phyloP scores from a whole-genome alignment of 2,888 invertebrate species.

The Amblyjoppa proteus region DNA sequence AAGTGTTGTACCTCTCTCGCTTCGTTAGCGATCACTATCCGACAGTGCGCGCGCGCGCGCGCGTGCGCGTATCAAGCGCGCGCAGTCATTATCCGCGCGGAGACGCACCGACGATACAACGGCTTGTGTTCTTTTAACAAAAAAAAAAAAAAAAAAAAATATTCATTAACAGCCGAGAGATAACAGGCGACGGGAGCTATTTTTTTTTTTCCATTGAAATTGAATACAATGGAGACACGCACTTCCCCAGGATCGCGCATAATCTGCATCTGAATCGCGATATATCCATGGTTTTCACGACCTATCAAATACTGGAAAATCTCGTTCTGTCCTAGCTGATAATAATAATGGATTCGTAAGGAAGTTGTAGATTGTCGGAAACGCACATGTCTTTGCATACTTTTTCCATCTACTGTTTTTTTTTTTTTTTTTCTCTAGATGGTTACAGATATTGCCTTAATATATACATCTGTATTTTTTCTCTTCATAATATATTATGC shows the following conservation, averaged over 20 bases:
- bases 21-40: conserved; percentile 36
- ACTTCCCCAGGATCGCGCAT: conserved; percentile 2
- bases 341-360: neutral
- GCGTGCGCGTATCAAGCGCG: conserved; percentile 1
- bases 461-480: neutral
- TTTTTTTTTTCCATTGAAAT: conserved; percentile 1
- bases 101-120: neutral
- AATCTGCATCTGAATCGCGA: neutral
- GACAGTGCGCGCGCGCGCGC: conserved; percentile 25
- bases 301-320: neutral
- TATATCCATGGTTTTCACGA: neutral
- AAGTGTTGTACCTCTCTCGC: conserved; percentile 17
- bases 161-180: neutral
- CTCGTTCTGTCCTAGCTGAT: neutral
- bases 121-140: neutral
- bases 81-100: conserved; percentile 2
- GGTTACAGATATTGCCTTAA: neutral
- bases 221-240: conserved; percentile 8
- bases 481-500: conserved; percentile 31
- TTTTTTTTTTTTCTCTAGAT: neutral
- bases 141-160: neutral
- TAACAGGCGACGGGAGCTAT: neutral
- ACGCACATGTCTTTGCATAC: neutral
- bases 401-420: neutral
- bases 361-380: neutral